A percentile compares a stretch with the other conserved stretches of the same genome.
Conservation (phyloP, 2,888 invertebrate genomes). For the Andrena camellia region DNA sequence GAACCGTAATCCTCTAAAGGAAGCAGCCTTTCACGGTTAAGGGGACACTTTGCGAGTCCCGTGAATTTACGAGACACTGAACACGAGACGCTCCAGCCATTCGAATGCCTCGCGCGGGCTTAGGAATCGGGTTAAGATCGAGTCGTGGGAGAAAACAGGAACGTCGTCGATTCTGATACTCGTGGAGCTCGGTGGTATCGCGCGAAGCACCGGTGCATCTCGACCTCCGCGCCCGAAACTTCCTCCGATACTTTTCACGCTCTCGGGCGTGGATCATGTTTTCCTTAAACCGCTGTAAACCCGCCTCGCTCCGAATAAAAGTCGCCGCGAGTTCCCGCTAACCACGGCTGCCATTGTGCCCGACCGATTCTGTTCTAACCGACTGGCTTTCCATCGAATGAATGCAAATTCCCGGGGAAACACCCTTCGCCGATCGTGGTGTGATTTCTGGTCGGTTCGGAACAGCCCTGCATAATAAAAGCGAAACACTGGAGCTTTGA, state of each 20-base stretch:
- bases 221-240: not conserved
- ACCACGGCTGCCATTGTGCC: not conserved
- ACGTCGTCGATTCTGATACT: not conserved
- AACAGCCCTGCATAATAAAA: not conserved
- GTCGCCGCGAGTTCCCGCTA: slow-evolving; percentile 6
- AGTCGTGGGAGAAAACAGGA: not conserved
- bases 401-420: not conserved
- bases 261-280: slow-evolving; percentile 1
- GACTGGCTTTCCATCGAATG: not conserved
- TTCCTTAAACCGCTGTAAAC: not conserved
- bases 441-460: not conserved
- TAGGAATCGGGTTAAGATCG: not conserved
- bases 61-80: too few relatives aligned
- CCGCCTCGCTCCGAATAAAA: not conserved
- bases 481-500: not conserved
- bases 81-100: too few relatives aligned
- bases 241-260: not conserved
- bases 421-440: not conserved
- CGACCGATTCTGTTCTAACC: not conserved
- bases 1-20: too few relatives aligned
- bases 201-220: not conserved
- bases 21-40: too few relatives aligned
- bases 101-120: not conserved
- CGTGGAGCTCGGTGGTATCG: not conserved
- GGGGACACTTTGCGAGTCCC: too few relatives aligned